Evolutionary conservation across 2,888 invertebrate species (phyloP).

Genomic region (Drosophila melanosoma): DNA sequence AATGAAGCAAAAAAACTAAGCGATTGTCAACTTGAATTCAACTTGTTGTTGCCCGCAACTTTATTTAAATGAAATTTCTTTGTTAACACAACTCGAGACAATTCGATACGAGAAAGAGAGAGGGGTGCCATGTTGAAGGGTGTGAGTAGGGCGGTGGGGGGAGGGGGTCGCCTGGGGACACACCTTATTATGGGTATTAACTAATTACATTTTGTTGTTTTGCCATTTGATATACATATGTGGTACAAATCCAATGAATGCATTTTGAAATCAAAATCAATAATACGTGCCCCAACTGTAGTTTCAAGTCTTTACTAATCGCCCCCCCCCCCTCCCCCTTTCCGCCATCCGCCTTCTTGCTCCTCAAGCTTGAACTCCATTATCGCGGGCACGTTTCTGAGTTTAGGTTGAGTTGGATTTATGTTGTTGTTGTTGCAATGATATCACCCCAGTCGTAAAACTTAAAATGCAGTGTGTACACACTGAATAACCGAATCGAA

Average conservation of each 20-base stretch:
- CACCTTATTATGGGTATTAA: conserved; percentile 74
- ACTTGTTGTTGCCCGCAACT: conserved; percentile 20
- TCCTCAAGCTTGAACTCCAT: conserved; percentile 53
- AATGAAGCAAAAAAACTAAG: conserved; percentile 23
- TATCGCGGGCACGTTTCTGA: conserved; percentile 67
- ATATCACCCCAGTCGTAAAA: conserved; percentile 48
- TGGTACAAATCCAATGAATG: conserved; percentile 51
- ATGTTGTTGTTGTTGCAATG: conserved; percentile 33
- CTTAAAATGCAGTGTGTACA: conserved; percentile 43
- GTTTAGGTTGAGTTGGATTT: conserved; percentile 46
- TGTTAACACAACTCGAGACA: conserved; percentile 51
- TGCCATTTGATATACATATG: conserved; percentile 70
- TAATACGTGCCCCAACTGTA: conserved; percentile 64
- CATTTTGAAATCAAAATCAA: conserved; percentile 74
- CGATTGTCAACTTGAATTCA: conserved; percentile 50
- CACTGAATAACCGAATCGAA: conserved; percentile 18
- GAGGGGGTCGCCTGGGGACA: conserved; percentile 40
- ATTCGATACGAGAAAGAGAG: neutral
- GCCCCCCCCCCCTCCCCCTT: too few species aligned
- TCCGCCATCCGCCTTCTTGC: neutral
- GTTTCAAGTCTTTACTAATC: conserved; percentile 38
- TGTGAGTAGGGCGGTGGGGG: neutral
- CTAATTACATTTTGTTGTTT: conserved; percentile 81
- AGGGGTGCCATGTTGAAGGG: neutral
- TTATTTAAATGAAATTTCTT: conserved; percentile 62